A percentile compares a stretch with the other conserved stretches of the same genome.
These are phyloP conservation scores for Hydriomena furcata DNA, from an alignment of 2,888 invertebrate species.

Conservation along the genomic window DNA sequence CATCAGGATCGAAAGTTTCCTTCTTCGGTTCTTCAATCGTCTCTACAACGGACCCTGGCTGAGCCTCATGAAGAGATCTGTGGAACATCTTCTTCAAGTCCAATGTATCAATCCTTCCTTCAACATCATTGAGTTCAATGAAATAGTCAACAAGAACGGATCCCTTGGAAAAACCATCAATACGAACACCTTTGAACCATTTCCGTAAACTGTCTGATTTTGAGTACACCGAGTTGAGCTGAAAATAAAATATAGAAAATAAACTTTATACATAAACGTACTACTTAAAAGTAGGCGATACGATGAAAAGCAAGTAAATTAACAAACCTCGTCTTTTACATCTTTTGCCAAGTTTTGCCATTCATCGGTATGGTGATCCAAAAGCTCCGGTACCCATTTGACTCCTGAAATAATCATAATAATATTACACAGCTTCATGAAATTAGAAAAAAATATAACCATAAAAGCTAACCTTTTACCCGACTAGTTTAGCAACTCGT, in stretches of 20 bases:
- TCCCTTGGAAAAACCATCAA: slow-evolving; percentile 94
- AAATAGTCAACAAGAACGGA: slow-evolving; percentile 95
- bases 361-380: slow-evolving; percentile 93
- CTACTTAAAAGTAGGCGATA: slow-evolving; percentile 11
- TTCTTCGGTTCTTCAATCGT: slow-evolving; percentile 46
- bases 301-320: slow-evolving; percentile 27
- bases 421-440: neutral
- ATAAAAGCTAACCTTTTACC: no score
- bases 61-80: slow-evolving; percentile 82
- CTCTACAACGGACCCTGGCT: slow-evolving; percentile 75
- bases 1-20: slow-evolving; percentile 67
- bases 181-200: slow-evolving; percentile 93
- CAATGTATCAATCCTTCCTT: slow-evolving; percentile 86
- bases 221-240: slow-evolving; percentile 93
- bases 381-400: slow-evolving; percentile 92
- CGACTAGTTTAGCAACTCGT: neutral
- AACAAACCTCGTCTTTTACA: slow-evolving; percentile 89
- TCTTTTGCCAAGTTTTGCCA: slow-evolving; percentile 93
- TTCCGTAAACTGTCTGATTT: slow-evolving; percentile 88
- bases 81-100: slow-evolving; percentile 89
- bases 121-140: slow-evolving; percentile 91
- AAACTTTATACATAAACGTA: neutral
- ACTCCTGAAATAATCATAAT: slow-evolving; percentile 73
- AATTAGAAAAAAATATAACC: no score
- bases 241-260: slow-evolving; percentile 38